Base-by-base conservation (phyloP, 2,888 invertebrate genomes). In the Epirrita christyi region DNA sequence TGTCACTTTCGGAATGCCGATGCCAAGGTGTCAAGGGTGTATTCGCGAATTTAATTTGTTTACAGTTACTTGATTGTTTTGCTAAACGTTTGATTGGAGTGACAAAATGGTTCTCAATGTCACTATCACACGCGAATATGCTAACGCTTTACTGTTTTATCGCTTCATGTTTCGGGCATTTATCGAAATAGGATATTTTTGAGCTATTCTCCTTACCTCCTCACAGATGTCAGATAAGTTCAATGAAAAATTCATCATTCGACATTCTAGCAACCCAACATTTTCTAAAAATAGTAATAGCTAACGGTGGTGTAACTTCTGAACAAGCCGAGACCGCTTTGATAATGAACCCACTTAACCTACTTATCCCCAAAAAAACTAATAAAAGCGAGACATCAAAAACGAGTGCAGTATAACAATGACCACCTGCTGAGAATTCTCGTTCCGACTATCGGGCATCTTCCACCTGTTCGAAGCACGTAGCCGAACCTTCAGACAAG, bases 21-120 rank as follows among this genome's bases (percentile, higher is more conserved):
- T 61, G 62, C 58, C 63, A 41, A 52, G 55, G 52, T 63, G 67
- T 65, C 65, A 67, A 67, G 67, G 67, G 48, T 55, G 50, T 55
- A 53, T 56, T 48, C 41, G 59, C 55, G 48, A 61, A 61, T 57
- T 32, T 40, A 61, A 63, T 61, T 59, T 57, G 42, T 50, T 60
- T 56, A 60, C 58, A 42, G 55, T 55, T 53, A 57, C 48, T 52
- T 61, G 46, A 58, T 62, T 32, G 52, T 54, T 66, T 48, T 38
- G 14, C 13, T 51, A 55, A 55, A 43, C 55, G 55, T 44, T 59
- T 59, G 27, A 59, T 59, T 55, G 55, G 37, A n/a, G 40, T 55
- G 43, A 43, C 51, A 51, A 55, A 55, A 43, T 45, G 38, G 29
- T 15, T 28, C 34, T 40, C 43, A 55, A 55, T 51, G 59, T 47